Conservation (phyloP, 2,888 invertebrate genomes). For the Drosophila nr. perissopoda region DNA sequence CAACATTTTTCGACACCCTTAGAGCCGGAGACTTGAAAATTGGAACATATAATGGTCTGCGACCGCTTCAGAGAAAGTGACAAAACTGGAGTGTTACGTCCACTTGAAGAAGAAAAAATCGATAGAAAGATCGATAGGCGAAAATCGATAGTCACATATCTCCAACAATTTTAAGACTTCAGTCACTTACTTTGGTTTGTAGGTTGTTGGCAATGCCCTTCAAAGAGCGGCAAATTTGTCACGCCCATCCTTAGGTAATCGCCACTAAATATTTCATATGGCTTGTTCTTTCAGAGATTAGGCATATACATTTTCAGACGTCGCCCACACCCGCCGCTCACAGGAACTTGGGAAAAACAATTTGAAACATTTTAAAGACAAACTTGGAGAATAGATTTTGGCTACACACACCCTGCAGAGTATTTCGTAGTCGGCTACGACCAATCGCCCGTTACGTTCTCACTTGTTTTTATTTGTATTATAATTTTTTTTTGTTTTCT, state of each 20-base stretch:
- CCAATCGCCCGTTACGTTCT: not conserved
- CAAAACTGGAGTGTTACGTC: not conserved
- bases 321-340: too few relatives aligned
- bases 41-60: not conserved
- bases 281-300: too few relatives aligned
- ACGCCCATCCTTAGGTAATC: too few relatives aligned
- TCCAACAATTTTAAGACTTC: not conserved
- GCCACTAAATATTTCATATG: not conserved
- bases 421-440: not conserved
- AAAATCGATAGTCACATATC: not conserved
- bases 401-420: not conserved
- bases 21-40: not conserved
- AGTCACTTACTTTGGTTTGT: too few relatives aligned
- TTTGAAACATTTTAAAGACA: too few relatives aligned
- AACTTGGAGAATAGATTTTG: too few relatives aligned
- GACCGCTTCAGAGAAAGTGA: not conserved
- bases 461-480: conserved; percentile 43
- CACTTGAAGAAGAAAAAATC: not conserved
- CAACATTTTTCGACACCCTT: not conserved
- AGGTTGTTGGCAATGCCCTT: too few relatives aligned
- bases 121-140: too few relatives aligned
- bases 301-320: too few relatives aligned
- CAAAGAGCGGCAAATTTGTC: too few relatives aligned
- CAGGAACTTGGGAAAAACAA: not conserved
- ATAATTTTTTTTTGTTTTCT: conserved; percentile 2